Conservation (phyloP, 2,113 vertebrate species). For the Apaloderma vittatum region DNA sequence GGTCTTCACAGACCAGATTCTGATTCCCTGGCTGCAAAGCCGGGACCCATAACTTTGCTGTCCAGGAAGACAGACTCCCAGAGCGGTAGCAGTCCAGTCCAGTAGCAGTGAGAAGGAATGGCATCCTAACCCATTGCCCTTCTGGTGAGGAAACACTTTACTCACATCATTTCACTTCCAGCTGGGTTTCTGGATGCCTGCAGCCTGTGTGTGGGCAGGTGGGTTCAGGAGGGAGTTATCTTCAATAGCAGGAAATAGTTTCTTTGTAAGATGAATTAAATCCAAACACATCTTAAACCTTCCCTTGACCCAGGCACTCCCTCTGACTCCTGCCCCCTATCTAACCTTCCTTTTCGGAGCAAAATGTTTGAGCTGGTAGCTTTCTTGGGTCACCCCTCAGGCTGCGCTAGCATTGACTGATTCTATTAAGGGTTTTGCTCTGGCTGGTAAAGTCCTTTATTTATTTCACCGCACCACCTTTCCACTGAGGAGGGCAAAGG, state of each 20-base stretch:
- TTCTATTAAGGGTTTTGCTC: constrained; percentile 37
- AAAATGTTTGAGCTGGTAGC: constrained; percentile 48
- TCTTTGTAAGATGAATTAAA: constrained; percentile 75
- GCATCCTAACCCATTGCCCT: constrained; percentile 66
- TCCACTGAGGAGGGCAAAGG: background rate
- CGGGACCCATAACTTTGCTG: background rate
- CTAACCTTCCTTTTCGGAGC: constrained; percentile 68
- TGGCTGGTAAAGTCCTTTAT: constrained; percentile 29
- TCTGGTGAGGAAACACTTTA: constrained; percentile 63
- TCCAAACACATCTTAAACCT: constrained; percentile 74
- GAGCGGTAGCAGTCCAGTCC: constrained; percentile 32
- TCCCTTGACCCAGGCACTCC: constrained; percentile 73
- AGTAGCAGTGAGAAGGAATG: constrained; percentile 56
- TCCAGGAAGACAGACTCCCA: background rate
- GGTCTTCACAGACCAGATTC: background rate
- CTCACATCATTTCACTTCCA: constrained; percentile 68
- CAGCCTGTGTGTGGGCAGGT: constrained; percentile 77
- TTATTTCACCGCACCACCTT: constrained; percentile 34
- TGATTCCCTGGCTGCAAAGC: background rate
- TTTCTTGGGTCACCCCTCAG: constrained; percentile 42
- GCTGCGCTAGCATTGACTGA: constrained; percentile 3
- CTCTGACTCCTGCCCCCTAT: constrained; percentile 59
- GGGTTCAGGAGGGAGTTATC: constrained; percentile 73
- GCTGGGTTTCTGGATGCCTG: constrained; percentile 67
- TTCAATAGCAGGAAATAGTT: constrained; percentile 75